Evolutionary conservation across 37 sponge, comb jelly and placozoan species (phyloP).

Genomic region (Lycopodina hypogea): DNA sequence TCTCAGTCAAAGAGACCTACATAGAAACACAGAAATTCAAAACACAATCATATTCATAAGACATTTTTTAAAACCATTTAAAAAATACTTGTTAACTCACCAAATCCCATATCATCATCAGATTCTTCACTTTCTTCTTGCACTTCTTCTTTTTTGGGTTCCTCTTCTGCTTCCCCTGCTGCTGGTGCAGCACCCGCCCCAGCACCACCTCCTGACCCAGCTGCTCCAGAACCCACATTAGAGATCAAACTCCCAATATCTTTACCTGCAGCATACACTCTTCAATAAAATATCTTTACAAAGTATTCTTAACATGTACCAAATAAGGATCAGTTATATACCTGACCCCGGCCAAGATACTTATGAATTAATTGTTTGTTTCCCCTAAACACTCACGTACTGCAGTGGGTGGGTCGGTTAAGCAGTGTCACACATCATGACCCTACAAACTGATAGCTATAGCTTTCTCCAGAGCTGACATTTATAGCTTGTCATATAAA

Average conservation of each 20-base stretch:
- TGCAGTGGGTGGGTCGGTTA: no score
- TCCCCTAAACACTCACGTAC: no score
- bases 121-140: slow-evolving; percentile 79
- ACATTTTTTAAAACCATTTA: neutral
- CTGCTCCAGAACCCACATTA: slow-evolving; percentile 82
- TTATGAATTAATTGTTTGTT: no score
- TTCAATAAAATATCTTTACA: neutral
- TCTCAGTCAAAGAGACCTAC: slow-evolving; percentile 53
- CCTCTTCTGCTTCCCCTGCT: slow-evolving; percentile 44
- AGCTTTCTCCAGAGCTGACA: no score
- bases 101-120: slow-evolving; percentile 99
- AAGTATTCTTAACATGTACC: neutral
- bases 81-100: slow-evolving; percentile 34
- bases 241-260: slow-evolving; percentile 86
- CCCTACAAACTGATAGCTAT: no score
- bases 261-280: slow-evolving; percentile 43
- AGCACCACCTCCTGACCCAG: slow-evolving; percentile 64
- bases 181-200: slow-evolving; percentile 65
- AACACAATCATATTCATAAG: neutral
- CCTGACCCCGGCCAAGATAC: no score
- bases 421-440: no score
- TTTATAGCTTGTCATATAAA: no score
- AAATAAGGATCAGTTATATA: no score
- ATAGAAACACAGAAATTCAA: neutral
- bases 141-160: slow-evolving; percentile 72